Base-by-base conservation (phyloP, 2,797 vertebrate species). In the Sylvia borin region DNA sequence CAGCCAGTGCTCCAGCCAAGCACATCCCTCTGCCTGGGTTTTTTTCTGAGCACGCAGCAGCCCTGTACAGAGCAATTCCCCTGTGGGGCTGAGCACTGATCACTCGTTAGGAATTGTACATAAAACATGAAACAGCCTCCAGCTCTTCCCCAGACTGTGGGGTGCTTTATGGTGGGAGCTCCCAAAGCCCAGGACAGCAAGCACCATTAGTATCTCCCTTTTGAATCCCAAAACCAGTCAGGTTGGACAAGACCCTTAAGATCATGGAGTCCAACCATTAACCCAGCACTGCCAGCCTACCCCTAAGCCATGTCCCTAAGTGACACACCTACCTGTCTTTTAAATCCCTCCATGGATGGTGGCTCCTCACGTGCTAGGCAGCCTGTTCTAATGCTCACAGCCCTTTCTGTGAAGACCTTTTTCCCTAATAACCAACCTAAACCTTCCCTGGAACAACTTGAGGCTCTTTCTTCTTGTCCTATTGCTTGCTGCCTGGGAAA, bases 31-130 rank as follows among this genome's bases (percentile, higher is more conserved):
- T 62, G 38, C 57, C 53, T 42, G 62, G 14, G 54, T 0, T 1
- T 26, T 27, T 15, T 11, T 19, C 51, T 38, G 22, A 71, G 54
- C 47, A 47, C 22, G 12, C 47, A 47, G 25, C 48, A 50, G 25
- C 24, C 48, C 68, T 13, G 13, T 4, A 5, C 26, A 71, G 43
- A 48, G 2, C 42, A 21, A 2, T 42, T 16, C 24, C 54, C 6
- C 31, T 32, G 25, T 5, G 12, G 54, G 16, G 18, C 20, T 86
- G 61, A 45, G 4, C 66, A 24, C 42, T 48, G 34, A 29, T 5
- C 9, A 0, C 32, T 25, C n/a, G 4, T 10, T 7, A 24, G 13
- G 5, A 9, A 10, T 7, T 12, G 32, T 11, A 22, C 29, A 45
- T n/a, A 26, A 24, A 72, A 25, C 25, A 45, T 32, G 25, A 22